Evolutionary conservation across 2,797 vertebrate species (phyloP).

Genomic region (Gadopsis marmoratus): DNA sequence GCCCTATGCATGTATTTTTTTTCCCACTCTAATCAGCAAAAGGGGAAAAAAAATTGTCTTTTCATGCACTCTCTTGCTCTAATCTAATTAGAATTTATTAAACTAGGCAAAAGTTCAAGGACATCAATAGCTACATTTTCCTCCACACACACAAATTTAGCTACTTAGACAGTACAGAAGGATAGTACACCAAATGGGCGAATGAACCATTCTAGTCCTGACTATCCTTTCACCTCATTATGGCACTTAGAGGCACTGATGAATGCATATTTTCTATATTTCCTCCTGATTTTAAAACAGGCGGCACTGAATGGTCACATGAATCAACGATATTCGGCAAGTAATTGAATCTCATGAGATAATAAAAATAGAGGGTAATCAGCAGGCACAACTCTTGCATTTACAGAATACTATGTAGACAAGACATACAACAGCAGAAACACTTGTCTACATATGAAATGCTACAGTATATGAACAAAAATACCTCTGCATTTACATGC

Average conservation of each 20-base stretch:
- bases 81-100: slow-evolving; percentile 84
- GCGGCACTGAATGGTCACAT: slow-evolving; percentile 56
- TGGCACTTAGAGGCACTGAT: slow-evolving; percentile 55
- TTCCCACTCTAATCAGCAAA: slow-evolving; percentile 78
- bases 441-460: neutral
- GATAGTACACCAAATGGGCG: slow-evolving; percentile 37
- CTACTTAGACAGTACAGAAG: slow-evolving; percentile 41
- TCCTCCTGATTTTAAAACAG: slow-evolving; percentile 63
- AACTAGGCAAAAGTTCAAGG: slow-evolving; percentile 78
- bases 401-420: slow-evolving; percentile 21
- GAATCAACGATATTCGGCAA: slow-evolving; percentile 68
- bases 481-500: slow-evolving; percentile 1
- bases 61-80: slow-evolving; percentile 67
- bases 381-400: slow-evolving; percentile 46
- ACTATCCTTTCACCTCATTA: slow-evolving; percentile 64
- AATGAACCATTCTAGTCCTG: slow-evolving; percentile 53
- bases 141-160: slow-evolving; percentile 41
- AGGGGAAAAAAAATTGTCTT: slow-evolving; percentile 67
- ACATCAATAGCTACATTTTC: slow-evolving; percentile 66
- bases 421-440: slow-evolving; percentile 9
- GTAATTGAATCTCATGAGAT: slow-evolving; percentile 73
- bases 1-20: slow-evolving; percentile 63
- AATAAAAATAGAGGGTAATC: slow-evolving; percentile 69
- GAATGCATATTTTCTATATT: slow-evolving; percentile 65
- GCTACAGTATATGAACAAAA: neutral